Percentiles rank a stretch among this genome's conserved stretches.
Evolutionary conservation across 92 coral and sea anemone genomes (phyloP).

Genomic region (Pocillopora meandrina): DNA sequence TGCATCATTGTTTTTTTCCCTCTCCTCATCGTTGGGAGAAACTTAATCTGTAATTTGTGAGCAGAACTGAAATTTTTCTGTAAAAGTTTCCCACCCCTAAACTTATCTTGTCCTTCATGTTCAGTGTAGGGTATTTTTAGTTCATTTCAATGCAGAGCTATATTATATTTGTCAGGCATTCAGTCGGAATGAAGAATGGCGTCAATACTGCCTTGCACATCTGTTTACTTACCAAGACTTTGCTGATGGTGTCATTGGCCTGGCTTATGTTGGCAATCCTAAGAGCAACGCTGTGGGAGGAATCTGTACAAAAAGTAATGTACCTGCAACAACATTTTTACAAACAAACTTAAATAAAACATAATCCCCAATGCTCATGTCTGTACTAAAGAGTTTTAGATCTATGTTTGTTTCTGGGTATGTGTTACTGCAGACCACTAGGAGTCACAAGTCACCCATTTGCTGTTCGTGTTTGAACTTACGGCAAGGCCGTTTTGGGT

Average conservation of each 20-base stretch:
- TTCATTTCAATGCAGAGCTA: not conserved
- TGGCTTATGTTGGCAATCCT: constrained; percentile 90
- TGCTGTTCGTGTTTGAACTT: not conserved
- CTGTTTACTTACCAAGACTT: constrained; percentile 97
- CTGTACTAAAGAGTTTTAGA: no score
- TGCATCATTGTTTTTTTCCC: no score
- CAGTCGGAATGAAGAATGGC: constrained; percentile 67
- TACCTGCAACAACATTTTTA: not conserved
- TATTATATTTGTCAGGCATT: constrained; percentile 60
- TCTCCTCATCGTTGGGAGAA: no score
- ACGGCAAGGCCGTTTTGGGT: no score
- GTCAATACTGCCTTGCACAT: constrained; percentile 80
- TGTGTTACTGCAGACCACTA: not conserved
- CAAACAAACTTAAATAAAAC: no score
- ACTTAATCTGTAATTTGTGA: no score
- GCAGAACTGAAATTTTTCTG: no score
- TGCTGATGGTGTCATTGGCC: constrained; percentile 92
- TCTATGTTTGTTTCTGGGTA: no score
- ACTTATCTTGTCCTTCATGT: not conserved
- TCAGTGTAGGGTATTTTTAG: not conserved
- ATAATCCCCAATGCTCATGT: no score
- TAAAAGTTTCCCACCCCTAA: no score
- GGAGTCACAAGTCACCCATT: not conserved
- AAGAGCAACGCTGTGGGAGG: constrained; percentile 85
- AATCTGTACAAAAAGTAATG: constrained; percentile 86